Percentiles rank a stretch among this genome's conserved stretches.
phyloP scores from a whole-genome alignment of 2,888 invertebrate genomes.

The Ferdinandea cuprea region DNA sequence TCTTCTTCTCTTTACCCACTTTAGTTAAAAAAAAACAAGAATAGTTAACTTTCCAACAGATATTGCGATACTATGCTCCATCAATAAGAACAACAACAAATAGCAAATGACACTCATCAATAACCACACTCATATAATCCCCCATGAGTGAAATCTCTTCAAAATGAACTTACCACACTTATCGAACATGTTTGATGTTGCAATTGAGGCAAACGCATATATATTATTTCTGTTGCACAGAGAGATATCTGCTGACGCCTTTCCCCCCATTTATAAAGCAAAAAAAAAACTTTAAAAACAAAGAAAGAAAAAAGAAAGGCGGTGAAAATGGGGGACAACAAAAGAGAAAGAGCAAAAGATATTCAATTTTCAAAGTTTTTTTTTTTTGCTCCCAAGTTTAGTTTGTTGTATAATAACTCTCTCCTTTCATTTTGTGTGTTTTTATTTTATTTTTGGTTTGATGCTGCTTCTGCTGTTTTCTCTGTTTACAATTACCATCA shows the following conservation, averaged over 20 bases:
- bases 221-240: conserved; percentile 8
- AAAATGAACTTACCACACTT: conserved; percentile 28
- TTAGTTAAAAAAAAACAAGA: conserved; percentile 5
- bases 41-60: conserved; percentile 36
- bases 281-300: background rate
- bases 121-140: conserved; percentile 15
- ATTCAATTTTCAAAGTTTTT: conserved; percentile 50
- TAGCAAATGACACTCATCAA: conserved; percentile 30
- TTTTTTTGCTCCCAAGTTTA: conserved; percentile 32
- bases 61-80: conserved; percentile 36
- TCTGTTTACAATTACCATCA: conserved; percentile 52
- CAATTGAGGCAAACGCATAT: conserved; percentile 27
- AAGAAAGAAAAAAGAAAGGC: conserved; percentile 34
- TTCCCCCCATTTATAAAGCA: background rate
- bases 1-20: background rate
- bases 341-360: conserved; percentile 58
- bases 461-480: conserved; percentile 34
- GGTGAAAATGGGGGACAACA: conserved; percentile 53
- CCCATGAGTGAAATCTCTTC: conserved; percentile 42
- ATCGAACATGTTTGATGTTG: conserved; percentile 53
- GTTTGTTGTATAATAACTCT: conserved; percentile 71
- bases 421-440: conserved; percentile 53
- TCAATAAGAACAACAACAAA: conserved; percentile 26
- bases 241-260: background rate
- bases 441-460: conserved; percentile 30